These are phyloP conservation scores for Geotrupes spiniger DNA, from an alignment of 2,888 invertebrate genomes.

Conservation along the genomic window DNA sequence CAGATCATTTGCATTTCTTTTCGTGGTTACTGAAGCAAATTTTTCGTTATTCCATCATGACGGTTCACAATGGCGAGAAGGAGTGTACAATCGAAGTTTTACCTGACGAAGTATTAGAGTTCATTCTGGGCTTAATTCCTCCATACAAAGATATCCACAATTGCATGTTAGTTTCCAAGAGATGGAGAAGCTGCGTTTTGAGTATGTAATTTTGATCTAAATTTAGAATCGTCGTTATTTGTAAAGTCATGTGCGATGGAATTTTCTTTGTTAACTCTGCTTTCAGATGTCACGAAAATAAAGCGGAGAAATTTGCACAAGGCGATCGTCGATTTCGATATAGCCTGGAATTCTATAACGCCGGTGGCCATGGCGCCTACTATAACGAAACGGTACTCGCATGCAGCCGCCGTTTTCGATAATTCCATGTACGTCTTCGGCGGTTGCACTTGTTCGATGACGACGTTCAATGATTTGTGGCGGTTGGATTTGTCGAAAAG, in stretches of 20 bases:
- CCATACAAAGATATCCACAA: conserved; percentile 88
- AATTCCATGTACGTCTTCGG: conserved; percentile 95
- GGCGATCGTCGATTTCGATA: conserved; percentile 72
- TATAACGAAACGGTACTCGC: conserved; percentile 90
- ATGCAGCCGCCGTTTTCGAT: conserved; percentile 79
- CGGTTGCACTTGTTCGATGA: conserved; percentile 89
- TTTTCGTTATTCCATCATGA: conserved; percentile 12
- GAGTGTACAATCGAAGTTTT: conserved; percentile 61
- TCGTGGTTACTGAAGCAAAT: conserved; percentile 7
- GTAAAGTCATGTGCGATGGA: conserved; percentile 12
- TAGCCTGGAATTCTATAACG: conserved; percentile 69
- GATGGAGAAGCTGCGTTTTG: conserved; percentile 81
- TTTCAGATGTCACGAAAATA: conserved; percentile 75
- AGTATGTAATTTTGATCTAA: conserved; percentile 60
- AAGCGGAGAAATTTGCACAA: conserved; percentile 71
- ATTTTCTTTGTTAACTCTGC: conserved; percentile 23
- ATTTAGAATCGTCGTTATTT: conserved; percentile 27
- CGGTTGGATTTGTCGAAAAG: conserved; percentile 82
- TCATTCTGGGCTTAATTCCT: conserved; percentile 82
- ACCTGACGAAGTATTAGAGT: conserved; percentile 92
- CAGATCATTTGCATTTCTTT: conserved; percentile 1
- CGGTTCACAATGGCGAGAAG: conserved; percentile 14
- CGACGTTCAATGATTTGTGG: conserved; percentile 97
- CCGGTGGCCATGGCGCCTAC: conserved; percentile 62
- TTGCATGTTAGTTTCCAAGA: conserved; percentile 80